Percentiles rank a stretch among this genome's conserved stretches.
Conservation (phyloP, 1,140 invertebrate genomes). For the Drosophila repletoides region DNA sequence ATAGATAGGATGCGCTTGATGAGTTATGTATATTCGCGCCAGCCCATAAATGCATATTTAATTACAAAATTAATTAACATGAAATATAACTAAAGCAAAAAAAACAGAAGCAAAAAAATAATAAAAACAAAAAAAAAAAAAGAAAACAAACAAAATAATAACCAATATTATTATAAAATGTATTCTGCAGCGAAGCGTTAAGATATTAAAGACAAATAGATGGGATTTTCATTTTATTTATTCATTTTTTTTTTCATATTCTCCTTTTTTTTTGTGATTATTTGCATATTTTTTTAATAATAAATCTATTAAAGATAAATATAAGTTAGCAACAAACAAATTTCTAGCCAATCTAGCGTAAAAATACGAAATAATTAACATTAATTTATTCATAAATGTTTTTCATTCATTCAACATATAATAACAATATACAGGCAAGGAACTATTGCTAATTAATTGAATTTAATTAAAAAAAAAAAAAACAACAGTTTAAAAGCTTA, state of each 20-base stretch:
- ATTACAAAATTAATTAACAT: slow-evolving; percentile 79
- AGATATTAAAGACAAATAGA: slow-evolving; percentile 49
- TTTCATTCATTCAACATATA: too few relatives aligned
- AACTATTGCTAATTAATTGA: too few relatives aligned
- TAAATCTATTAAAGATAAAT: slow-evolving; percentile 6
- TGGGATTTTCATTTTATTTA: slow-evolving; percentile 8
- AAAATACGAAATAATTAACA: slow-evolving; percentile 7
- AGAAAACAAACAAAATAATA: slow-evolving; percentile 5
- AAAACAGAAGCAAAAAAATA: slow-evolving; percentile 7
- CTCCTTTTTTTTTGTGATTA: too few relatives aligned
- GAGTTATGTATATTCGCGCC: slow-evolving; percentile 59
- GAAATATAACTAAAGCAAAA: slow-evolving; percentile 58
- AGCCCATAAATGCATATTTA: slow-evolving; percentile 71
- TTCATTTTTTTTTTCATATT: background rate
- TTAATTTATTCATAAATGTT: background rate
- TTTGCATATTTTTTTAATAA: slow-evolving; percentile 5
- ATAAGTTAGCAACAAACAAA: background rate
- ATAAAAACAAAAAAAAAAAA: slow-evolving; percentile 7
- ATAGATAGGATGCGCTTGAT: slow-evolving; percentile 42
- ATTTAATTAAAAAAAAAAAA: background rate
- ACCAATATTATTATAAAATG: slow-evolving; percentile 26
- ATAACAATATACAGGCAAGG: too few relatives aligned
- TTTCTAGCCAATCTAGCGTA: background rate
- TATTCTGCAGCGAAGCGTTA: slow-evolving; percentile 25
- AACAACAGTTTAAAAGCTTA: background rate